phyloP scores from a whole-genome alignment of 30 jellyfish, hydroid and myxozoan species.

The Nemopilema nomurai region DNA sequence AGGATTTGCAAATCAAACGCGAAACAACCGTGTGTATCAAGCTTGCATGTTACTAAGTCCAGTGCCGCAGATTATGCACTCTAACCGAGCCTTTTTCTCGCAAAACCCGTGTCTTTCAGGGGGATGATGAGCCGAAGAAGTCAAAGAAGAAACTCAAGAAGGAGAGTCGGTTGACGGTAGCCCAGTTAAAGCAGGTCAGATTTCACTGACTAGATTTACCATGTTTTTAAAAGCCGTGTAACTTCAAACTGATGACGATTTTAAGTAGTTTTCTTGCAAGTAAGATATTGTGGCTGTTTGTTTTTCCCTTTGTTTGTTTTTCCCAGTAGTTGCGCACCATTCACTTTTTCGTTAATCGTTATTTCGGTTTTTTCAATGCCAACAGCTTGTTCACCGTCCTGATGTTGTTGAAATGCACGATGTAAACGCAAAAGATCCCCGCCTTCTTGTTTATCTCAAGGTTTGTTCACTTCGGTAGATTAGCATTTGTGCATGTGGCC shows the following conservation, averaged over 20 bases:
- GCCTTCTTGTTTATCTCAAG: constrained; percentile 91
- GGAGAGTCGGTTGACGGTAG: constrained; percentile 91
- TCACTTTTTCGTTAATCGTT: too few relatives aligned
- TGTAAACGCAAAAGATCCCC: constrained; percentile 97
- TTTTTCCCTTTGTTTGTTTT: too few relatives aligned
- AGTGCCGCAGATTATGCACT: background rate
- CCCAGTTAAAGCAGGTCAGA: constrained; percentile 92
- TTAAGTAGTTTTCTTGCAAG: too few relatives aligned
- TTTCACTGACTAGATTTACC: background rate
- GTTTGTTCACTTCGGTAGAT: too few relatives aligned
- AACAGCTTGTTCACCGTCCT: constrained; percentile 97
- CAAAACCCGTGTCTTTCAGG: constrained; percentile 17
- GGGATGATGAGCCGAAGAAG: constrained; percentile 76
- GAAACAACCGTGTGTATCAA: too few relatives aligned
- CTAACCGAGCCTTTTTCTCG: background rate
- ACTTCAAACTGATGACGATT: too few relatives aligned
- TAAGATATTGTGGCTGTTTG: too few relatives aligned
- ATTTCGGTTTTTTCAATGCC: too few relatives aligned
- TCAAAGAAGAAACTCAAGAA: constrained; percentile 88
- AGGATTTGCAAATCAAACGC: too few relatives aligned
- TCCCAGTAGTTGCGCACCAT: too few relatives aligned
- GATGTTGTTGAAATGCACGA: constrained; percentile 99
- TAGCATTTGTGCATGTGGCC: background rate
- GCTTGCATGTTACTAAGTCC: background rate
- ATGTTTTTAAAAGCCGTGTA: too few relatives aligned